Conservation (phyloP, 1,140 invertebrate species). For the Delia radicum region DNA sequence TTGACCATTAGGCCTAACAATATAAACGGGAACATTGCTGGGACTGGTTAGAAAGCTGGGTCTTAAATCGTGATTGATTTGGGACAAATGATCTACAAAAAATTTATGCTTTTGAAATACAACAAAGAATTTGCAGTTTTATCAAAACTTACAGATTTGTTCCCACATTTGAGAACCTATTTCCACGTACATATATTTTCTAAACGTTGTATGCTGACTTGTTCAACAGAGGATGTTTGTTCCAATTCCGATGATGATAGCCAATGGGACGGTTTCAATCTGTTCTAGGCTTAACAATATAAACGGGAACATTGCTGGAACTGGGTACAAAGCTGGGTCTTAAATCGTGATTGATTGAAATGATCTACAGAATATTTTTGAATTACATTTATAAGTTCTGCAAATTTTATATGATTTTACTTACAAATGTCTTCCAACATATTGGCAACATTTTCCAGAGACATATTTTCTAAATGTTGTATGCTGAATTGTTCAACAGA, state of each 20-base stretch:
- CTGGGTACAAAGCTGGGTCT: constrained; percentile 39
- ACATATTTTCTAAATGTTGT: constrained; percentile 22
- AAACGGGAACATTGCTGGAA: constrained; percentile 41
- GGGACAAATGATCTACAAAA: constrained; percentile 40
- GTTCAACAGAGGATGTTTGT: not conserved
- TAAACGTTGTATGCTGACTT: not conserved
- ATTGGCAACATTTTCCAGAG: constrained; percentile 26
- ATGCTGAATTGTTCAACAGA: not conserved
- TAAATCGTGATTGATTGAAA: constrained; percentile 43
- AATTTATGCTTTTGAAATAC: not conserved
- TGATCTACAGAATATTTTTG: constrained; percentile 33
- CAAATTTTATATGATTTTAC: not conserved
- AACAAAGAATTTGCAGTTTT: not conserved
- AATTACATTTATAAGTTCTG: not conserved
- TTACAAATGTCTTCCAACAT: constrained; percentile 43
- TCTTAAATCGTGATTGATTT: constrained; percentile 41
- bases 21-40: constrained; percentile 41
- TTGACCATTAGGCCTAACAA: constrained; percentile 41
- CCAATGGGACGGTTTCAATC: constrained; percentile 18
- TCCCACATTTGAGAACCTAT: constrained; percentile 34
- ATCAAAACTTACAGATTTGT: constrained; percentile 38
- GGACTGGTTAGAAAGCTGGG: constrained; percentile 40
- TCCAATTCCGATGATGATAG: not conserved
- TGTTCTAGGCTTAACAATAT: constrained; percentile 36
- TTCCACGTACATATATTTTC: constrained; percentile 26